Evolutionary conservation across 2,888 invertebrate species (phyloP).

Genomic region (Elaeidobius kamerunicus): DNA sequence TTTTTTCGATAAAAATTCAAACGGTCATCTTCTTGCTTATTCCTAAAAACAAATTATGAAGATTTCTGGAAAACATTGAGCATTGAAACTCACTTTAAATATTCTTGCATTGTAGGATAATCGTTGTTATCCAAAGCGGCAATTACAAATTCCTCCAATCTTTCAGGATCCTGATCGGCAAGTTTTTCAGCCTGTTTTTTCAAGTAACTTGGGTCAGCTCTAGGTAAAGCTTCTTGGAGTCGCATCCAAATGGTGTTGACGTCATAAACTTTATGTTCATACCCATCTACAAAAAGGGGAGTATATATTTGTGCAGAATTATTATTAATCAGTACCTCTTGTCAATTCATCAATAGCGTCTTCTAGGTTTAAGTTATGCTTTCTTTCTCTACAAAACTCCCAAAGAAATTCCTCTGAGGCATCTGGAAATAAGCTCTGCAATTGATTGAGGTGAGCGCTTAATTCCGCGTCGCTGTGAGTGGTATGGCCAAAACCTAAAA

Average conservation of each 20-base stretch:
- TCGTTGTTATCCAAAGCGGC: constrained; percentile 41
- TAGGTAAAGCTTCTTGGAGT: constrained; percentile 43
- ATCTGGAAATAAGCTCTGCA: constrained; percentile 35
- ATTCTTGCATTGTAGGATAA: constrained; percentile 47
- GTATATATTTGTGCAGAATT: not conserved
- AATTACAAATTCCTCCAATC: constrained; percentile 40
- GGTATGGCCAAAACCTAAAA: constrained; percentile 2
- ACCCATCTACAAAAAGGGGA: constrained; percentile 31
- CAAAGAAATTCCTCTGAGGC: constrained; percentile 36
- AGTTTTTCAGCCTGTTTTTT: constrained; percentile 41
- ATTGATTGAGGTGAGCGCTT: constrained; percentile 9
- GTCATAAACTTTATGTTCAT: constrained; percentile 29
- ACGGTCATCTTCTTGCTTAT: constrained; percentile 36
- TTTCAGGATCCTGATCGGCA: constrained; percentile 33
- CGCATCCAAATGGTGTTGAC: constrained; percentile 35
- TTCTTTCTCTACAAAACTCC: constrained; percentile 31
- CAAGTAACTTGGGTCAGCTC: constrained; percentile 45
- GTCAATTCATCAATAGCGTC: constrained; percentile 33
- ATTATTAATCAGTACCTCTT: constrained; percentile 17
- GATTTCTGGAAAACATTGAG: not conserved
- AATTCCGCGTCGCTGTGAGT: not conserved
- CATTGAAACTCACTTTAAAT: constrained; percentile 40
- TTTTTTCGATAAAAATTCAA: constrained; percentile 35
- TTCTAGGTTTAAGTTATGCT: constrained; percentile 30
- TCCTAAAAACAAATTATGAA: constrained; percentile 33